Evolutionary conservation across 2,797 vertebrate species (phyloP).

Genomic region (Buceros bicornis): DNA sequence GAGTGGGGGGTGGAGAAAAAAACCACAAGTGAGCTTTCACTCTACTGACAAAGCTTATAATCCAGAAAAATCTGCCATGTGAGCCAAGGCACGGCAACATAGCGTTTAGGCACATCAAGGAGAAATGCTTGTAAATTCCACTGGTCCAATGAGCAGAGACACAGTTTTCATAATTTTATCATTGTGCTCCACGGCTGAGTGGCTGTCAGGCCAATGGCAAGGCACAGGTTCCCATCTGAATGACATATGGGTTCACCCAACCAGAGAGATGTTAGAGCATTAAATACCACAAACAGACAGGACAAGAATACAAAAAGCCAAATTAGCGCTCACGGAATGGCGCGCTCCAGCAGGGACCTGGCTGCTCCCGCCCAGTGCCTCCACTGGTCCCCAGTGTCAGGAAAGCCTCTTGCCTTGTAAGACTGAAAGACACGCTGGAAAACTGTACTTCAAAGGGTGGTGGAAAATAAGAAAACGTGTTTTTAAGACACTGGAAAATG

Average conservation of each 20-base stretch:
- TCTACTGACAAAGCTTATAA: conserved; percentile 57
- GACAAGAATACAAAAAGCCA: conserved; percentile 82
- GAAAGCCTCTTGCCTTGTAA: conserved; percentile 37
- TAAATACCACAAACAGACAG: conserved; percentile 84
- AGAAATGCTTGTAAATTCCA: conserved; percentile 84
- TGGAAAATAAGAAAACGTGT: background rate
- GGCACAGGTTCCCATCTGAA: conserved; percentile 85
- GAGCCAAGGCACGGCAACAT: conserved; percentile 73
- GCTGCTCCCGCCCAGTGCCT: background rate
- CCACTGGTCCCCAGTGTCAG: background rate
- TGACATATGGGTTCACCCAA: conserved; percentile 94
- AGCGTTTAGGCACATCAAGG: conserved; percentile 58
- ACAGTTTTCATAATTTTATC: conserved; percentile 88
- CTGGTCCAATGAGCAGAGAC: conserved; percentile 87
- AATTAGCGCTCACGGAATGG: conserved; percentile 62
- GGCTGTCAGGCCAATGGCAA: conserved; percentile 81
- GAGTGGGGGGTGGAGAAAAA: background rate
- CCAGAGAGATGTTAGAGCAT: conserved; percentile 86
- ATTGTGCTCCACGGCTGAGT: conserved; percentile 80
- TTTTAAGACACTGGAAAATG: background rate
- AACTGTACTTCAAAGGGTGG: background rate
- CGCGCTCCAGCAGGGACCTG: background rate
- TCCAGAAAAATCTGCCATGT: background rate
- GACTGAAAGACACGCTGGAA: background rate
- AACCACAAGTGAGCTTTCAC: conserved; percentile 23